Conservation (phyloP, 2,113 vertebrate species). For the Galemys pyrenaicus region DNA sequence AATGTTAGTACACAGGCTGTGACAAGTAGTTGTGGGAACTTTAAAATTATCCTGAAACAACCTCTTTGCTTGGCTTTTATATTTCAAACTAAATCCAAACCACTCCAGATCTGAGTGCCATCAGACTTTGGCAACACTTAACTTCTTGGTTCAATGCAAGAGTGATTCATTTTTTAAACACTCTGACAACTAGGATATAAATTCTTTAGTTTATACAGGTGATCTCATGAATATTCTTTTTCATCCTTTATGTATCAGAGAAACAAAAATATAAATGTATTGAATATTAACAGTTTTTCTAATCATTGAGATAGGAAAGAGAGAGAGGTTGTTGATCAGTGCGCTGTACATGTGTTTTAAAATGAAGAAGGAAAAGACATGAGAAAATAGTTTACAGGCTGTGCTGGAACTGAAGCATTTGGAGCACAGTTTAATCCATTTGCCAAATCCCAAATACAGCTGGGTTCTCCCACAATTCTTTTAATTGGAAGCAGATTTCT, state of each 20-base stretch:
- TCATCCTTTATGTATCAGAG: neutral
- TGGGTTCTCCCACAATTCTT: constrained; percentile 66
- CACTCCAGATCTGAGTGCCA: constrained; percentile 17
- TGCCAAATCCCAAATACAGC: constrained; percentile 70
- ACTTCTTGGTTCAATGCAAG: neutral
- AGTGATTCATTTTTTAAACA: constrained; percentile 33
- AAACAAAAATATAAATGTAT: neutral
- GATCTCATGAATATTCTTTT: constrained; percentile 51
- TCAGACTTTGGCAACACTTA: constrained; percentile 51
- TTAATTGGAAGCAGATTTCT: constrained; percentile 74
- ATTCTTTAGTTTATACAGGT: constrained; percentile 42
- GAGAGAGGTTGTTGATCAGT: neutral
- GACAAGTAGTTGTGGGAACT: constrained; percentile 59
- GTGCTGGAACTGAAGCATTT: constrained; percentile 68
- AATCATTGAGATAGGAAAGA: neutral
- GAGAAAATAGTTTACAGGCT: constrained; percentile 68
- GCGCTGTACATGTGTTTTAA: constrained; percentile 56
- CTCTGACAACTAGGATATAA: constrained; percentile 29
- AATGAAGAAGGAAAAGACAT: constrained; percentile 52
- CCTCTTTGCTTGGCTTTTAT: constrained; percentile 53
- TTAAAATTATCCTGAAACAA: constrained; percentile 70
- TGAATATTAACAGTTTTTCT: constrained; percentile 25
- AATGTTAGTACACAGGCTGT: neutral
- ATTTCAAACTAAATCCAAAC: constrained; percentile 54
- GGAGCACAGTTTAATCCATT: constrained; percentile 58